Evolutionary conservation across 2,888 invertebrate species (phyloP), one percentile per base, ranked within the genome.

Genomic region (Nezara viridula): DNA sequence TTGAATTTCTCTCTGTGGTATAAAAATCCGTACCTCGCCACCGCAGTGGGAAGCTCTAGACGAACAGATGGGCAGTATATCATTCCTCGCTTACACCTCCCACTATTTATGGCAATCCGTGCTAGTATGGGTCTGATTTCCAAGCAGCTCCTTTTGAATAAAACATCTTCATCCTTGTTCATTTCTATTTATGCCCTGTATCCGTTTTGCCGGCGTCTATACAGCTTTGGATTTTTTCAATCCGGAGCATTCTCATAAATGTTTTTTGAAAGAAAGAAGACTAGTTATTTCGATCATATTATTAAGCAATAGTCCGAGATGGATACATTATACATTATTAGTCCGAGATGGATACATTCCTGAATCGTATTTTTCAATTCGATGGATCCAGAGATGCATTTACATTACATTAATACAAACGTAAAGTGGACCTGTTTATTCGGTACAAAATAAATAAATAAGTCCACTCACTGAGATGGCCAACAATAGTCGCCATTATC

Each of bases 151-250:
- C 60, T 14, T 16, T 60, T 60, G 60, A 60, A 60, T 60, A 60
- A 60, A 60, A 60, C 60, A 60, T 60, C 60, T 60, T n/a, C 12
- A 60, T 60, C 60, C 60, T 60, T 60, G 60, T 60, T 14, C 60
- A 27, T 60, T 16, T 27, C 27, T 60, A 60, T 60, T 27, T 60
- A 60, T 60, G 60, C 0, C 60, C 60, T 60, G 60, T 60, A 27
- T 60, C 27, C 60, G 60, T 60, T 60, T 27, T 16, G 2, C 60
- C 55, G 27, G 27, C 14, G 1, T 27, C 27, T 60, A 14, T 1
- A 27, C 5, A 27, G 27, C 16, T 27, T 27, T 12, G 4, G 16
- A 27, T 60, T 60, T 60, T 16, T 60, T 60, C 60, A 60, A 27
- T 60, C 27, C 14, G 4, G 14, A 0, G 27, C 27, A 27, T 12